A percentile compares a stretch with the other conserved stretches of the same genome.
phyloP scores from a whole-genome alignment of 2,113 vertebrate species.

The Sinocyclocheilus anophthalmus region DNA sequence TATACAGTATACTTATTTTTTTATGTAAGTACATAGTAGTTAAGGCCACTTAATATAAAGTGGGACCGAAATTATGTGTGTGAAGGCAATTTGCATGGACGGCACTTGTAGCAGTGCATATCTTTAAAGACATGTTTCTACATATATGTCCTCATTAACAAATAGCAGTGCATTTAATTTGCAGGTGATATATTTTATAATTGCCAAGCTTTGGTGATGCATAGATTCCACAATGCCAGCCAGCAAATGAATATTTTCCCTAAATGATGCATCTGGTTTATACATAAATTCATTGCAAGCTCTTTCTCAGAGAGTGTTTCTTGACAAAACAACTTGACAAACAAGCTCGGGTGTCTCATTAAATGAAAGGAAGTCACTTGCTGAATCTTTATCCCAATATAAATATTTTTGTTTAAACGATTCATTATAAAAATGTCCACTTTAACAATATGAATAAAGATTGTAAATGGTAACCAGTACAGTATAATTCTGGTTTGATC shows the following conservation, averaged over 20 bases:
- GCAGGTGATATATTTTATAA: not conserved
- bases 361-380: not conserved
- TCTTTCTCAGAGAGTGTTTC: not conserved
- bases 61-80: not conserved
- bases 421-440: not conserved
- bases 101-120: not conserved
- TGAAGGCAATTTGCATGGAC: not conserved
- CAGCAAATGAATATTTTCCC: not conserved
- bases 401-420: not conserved
- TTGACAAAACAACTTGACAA: conserved; percentile 5
- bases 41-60: no score
- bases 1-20: no score
- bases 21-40: no score
- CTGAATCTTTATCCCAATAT: not conserved
- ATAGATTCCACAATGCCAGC: not conserved
- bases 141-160: not conserved
- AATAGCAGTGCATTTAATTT: conserved; percentile 8
- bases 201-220: not conserved
- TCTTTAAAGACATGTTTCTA: not conserved
- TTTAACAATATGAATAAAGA: not conserved
- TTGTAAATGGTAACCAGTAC: not conserved
- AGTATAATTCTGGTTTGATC: not conserved
- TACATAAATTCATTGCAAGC: not conserved
- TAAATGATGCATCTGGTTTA: not conserved
- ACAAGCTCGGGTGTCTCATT: not conserved